Evolutionary conservation across 2,113 vertebrate genomes (phyloP).

Genomic region (Dendrocopos noguchii): DNA sequence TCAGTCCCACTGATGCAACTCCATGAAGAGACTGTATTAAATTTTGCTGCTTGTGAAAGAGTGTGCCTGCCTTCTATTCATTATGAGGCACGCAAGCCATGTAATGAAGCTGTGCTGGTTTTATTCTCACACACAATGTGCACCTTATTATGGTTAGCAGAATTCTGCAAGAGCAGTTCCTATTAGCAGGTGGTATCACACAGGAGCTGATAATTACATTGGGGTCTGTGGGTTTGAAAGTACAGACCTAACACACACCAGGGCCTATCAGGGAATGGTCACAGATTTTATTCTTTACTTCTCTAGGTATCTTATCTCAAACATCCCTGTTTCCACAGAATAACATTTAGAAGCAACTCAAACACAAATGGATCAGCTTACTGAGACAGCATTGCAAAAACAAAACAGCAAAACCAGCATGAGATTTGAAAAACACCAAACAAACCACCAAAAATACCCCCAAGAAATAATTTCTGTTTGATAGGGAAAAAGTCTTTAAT

Average conservation of each 20-base stretch:
- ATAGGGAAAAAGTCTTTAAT: background rate
- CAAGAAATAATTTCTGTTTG: background rate
- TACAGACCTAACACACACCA: background rate
- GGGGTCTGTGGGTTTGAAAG: background rate
- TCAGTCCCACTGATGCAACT: constrained; percentile 40
- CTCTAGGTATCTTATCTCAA: background rate
- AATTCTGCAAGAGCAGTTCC: constrained; percentile 3
- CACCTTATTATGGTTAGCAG: background rate
- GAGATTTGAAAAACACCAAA: background rate
- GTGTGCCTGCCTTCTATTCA: constrained; percentile 31
- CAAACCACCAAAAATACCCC: no score
- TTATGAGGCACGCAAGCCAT: constrained; percentile 44
- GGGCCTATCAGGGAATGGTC: background rate
- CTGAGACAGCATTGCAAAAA: background rate
- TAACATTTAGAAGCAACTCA: background rate
- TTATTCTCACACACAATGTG: background rate
- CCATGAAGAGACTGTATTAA: constrained; percentile 63
- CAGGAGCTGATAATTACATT: background rate
- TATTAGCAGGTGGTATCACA: background rate
- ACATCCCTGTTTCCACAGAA: background rate
- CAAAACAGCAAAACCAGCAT: background rate
- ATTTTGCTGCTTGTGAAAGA: constrained; percentile 28
- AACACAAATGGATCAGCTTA: background rate
- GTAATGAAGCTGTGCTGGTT: constrained; percentile 37
- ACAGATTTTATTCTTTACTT: background rate